Evolutionary conservation across 2,888 invertebrate species (phyloP), one percentile per base, ranked within the genome.

Genomic region (Onthophagus sagittarius): DNA sequence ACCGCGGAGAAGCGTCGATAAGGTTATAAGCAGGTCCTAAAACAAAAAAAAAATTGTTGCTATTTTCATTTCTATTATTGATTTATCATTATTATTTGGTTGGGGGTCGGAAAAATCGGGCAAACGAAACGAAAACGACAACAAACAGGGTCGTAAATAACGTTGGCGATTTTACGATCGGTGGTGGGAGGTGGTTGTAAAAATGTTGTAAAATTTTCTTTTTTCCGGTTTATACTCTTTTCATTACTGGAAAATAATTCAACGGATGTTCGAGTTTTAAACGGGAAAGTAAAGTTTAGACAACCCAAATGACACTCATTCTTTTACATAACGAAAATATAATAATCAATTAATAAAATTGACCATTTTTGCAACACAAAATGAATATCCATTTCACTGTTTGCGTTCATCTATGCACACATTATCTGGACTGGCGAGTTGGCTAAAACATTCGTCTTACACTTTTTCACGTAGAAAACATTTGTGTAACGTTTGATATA

Each of bases 21-120:
- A 87, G 31, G 97, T 96, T 77, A 96, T 95, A 78, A 98, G 89
- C 82, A 98, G 91, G 86, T 98, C 98, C 98, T 98, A 88, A 5
- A 86, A 83, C 76, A 71, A 15, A n/a, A 23, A 23, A 31, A 15
- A 67, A 67, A 64, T 73, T 72, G 15, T 23, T 23, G 23, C 23
- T 23, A 3, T 23, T 23, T 23, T 23, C n/a, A n/a, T n/a, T 23
- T 23, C 23, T 23, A 23, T 15, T 71, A 53, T 62, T n/a, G 31
- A 62, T 7, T 14, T 62, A 62, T 13, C 14, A 71, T 53, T 53
- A 23, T 23, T 23, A 23, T 23, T 23, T 23, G 3, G 23, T 23
- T 23, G 23, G 23, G 23, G 23, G 23, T 23, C 23, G 3, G 23
- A 23, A 23, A 23, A 23, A 23, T 23, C 23, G 23, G 23, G 23